phyloP scores from a whole-genome alignment of 2,888 invertebrate species.

The Machimus rusticus region DNA sequence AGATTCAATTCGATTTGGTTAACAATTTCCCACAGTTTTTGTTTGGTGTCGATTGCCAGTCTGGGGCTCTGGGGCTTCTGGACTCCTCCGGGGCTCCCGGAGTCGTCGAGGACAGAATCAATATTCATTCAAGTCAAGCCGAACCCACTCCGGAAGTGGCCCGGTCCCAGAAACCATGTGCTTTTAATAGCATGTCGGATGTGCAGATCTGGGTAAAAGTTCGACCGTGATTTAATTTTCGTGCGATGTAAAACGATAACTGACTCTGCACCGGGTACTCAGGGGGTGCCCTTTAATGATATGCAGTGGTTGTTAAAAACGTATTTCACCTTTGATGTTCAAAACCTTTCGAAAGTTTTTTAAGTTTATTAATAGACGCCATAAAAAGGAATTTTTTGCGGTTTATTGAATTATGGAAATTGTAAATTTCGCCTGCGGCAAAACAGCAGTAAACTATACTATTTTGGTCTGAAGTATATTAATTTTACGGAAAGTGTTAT shows the following conservation, averaged over 20 bases:
- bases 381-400: background rate
- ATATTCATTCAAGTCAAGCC: constrained; percentile 6
- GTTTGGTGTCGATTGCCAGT: background rate
- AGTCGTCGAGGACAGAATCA: background rate
- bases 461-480: background rate
- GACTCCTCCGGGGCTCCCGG: background rate
- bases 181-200: background rate
- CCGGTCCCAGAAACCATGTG: background rate
- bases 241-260: background rate
- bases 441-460: background rate
- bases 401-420: background rate
- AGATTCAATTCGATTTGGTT: constrained; percentile 22
- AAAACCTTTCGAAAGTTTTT: background rate
- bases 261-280: background rate
- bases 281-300: background rate
- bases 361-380: constrained; percentile 1
- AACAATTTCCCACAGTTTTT: background rate
- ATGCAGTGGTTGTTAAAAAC: constrained; percentile 4
- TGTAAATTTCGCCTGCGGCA: background rate
- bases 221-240: background rate
- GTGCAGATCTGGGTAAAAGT: background rate
- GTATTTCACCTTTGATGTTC: background rate
- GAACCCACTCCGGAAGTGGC: background rate
- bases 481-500: background rate
- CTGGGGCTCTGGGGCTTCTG: background rate